A percentile compares a stretch with the other conserved stretches of the same genome.
phyloP scores from a whole-genome alignment of 2,888 invertebrate genomes.

The Lordiphosa andalusiaca region DNA sequence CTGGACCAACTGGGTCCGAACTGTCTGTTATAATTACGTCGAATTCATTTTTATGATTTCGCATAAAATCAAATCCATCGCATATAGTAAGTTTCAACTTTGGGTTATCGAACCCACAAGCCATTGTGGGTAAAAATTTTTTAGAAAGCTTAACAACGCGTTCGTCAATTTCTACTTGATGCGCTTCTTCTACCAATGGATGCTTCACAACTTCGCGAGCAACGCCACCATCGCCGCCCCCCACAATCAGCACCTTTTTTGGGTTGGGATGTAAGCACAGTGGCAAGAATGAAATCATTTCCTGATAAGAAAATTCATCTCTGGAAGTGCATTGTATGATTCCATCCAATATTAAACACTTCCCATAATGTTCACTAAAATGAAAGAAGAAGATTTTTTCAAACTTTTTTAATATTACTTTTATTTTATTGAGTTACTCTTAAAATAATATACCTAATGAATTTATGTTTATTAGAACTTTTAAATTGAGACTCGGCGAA shows the following conservation, averaged over 20 bases:
- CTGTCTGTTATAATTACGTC: constrained; percentile 99
- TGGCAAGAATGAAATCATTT: constrained; percentile 98
- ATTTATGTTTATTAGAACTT: too few species aligned
- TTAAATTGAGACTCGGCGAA: too few species aligned
- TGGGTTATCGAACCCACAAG: constrained; percentile 89
- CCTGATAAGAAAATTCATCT: constrained; percentile 99
- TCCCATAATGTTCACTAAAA: constrained; percentile 84
- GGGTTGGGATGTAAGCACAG: constrained; percentile 95
- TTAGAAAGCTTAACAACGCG: constrained; percentile 95
- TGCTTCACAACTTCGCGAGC: constrained; percentile 97
- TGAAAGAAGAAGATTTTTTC: not conserved
- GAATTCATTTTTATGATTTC: constrained; percentile 90
- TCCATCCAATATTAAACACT: constrained; percentile 93
- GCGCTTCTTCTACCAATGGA: constrained; percentile 90
- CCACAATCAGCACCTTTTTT: constrained; percentile 94
- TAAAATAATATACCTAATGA: too few species aligned
- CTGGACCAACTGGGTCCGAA: constrained; percentile 96
- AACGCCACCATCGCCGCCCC: constrained; percentile 99
- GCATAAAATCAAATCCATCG: constrained; percentile 97
- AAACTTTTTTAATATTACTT: too few species aligned
- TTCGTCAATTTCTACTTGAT: constrained; percentile 97
- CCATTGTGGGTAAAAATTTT: constrained; percentile 94
- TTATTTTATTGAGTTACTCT: too few species aligned
- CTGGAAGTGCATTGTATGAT: constrained; percentile 97
- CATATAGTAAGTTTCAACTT: constrained; percentile 92